Evolutionary conservation across 2,888 invertebrate species (phyloP).

Genomic region (Chorisops tibialis): DNA sequence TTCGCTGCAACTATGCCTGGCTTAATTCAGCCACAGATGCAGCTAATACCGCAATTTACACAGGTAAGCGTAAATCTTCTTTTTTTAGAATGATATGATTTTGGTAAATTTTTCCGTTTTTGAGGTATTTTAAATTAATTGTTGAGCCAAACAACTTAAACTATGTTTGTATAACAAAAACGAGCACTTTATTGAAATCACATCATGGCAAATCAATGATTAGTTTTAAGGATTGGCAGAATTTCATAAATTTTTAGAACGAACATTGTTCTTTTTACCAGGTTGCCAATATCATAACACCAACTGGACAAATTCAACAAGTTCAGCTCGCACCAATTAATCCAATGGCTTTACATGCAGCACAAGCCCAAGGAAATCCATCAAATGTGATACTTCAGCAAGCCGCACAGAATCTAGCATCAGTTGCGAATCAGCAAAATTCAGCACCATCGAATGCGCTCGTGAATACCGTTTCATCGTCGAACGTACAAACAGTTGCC

Average conservation of each 20-base stretch:
- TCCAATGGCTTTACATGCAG: conserved; percentile 46
- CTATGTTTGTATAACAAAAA: too few relatives aligned
- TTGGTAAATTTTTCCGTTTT: too few relatives aligned
- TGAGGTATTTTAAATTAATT: too few relatives aligned
- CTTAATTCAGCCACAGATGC: conserved; percentile 60
- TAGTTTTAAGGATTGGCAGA: too few relatives aligned
- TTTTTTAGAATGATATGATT: too few relatives aligned
- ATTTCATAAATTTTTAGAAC: too few relatives aligned
- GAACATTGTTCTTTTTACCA: conserved; percentile 58
- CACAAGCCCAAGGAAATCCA: conserved; percentile 37
- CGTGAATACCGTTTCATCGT: conserved; percentile 22
- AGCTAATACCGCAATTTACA: conserved; percentile 79
- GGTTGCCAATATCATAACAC: conserved; percentile 80
- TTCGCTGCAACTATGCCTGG: conserved; percentile 61
- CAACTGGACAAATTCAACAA: conserved; percentile 84
- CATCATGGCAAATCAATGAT: too few relatives aligned
- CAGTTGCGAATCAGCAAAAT: conserved; percentile 38
- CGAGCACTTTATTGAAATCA: too few relatives aligned
- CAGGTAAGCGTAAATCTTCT: conserved; percentile 54
- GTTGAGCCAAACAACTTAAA: too few relatives aligned
- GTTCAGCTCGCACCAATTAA: conserved; percentile 75
- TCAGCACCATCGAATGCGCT: conserved; percentile 29
- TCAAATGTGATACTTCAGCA: conserved; percentile 38
- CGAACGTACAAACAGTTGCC: conserved; percentile 6
- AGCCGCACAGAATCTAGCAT: conserved; percentile 36